Evolutionary conservation across 2,113 vertebrate genomes (phyloP).

Genomic region (Balaenoptera acutorostrata): DNA sequence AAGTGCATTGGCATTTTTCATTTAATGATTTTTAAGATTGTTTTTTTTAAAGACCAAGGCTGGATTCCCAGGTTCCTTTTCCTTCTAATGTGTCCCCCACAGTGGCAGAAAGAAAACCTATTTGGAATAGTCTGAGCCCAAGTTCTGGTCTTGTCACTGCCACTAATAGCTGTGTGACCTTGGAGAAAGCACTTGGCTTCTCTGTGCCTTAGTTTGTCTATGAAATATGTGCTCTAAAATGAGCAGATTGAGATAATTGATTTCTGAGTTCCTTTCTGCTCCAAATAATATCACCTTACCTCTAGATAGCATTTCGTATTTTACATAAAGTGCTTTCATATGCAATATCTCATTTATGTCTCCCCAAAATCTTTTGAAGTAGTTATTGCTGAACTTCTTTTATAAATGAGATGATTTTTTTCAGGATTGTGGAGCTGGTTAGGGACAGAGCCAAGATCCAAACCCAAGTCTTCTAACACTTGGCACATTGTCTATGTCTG

Average conservation of each 20-base stretch:
- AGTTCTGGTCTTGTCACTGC: not conserved
- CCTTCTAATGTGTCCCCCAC: not conserved
- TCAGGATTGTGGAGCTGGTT: not conserved
- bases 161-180: not conserved
- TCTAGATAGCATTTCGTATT: not conserved
- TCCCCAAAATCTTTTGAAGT: not conserved
- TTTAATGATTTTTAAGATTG: constrained; percentile 37
- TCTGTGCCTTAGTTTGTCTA: not conserved
- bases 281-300: not conserved
- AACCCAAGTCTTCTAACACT: not conserved
- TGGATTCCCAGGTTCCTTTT: not conserved
- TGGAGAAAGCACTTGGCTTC: not conserved
- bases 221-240: not conserved
- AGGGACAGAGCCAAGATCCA: not conserved
- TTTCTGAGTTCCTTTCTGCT: not conserved
- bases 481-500: not conserved
- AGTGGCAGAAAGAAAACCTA: not conserved
- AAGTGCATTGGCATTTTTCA: constrained; percentile 20
- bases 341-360: not conserved
- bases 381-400: not conserved
- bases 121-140: not conserved
- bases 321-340: not conserved
- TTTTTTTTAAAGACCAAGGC: not conserved
- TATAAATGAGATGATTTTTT: not conserved
- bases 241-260: not conserved